These are phyloP conservation scores for Anguilla obscura DNA, from an alignment of 2,797 vertebrate genomes.

Conservation along the genomic window DNA sequence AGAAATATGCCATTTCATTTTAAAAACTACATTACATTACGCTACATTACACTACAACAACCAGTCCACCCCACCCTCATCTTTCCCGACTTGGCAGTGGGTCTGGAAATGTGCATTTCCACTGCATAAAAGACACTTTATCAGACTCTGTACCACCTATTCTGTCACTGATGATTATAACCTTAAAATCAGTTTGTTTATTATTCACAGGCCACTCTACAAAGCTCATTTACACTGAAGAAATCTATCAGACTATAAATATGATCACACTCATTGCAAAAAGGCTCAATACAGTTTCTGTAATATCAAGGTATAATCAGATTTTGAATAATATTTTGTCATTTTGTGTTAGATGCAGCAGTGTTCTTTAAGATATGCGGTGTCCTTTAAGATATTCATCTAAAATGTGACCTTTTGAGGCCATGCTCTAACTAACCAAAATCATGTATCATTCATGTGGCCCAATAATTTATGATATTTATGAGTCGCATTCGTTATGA, in stretches of 20 bases:
- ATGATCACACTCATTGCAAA: neutral
- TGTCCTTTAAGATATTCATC: too few species aligned
- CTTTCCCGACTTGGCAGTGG: neutral
- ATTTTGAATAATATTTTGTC: neutral
- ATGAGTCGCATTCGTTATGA: neutral
- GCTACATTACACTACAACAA: too few species aligned
- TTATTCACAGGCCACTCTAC: neutral
- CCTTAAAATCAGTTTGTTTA: neutral
- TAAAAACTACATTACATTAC: too few species aligned
- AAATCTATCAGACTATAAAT: neutral
- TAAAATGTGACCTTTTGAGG: neutral
- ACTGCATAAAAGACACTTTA: neutral
- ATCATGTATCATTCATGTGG: neutral
- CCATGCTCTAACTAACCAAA: neutral
- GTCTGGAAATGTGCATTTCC: neutral
- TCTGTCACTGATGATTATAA: neutral
- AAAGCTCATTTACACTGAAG: neutral
- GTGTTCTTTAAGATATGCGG: too few species aligned
- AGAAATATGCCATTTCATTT: too few species aligned
- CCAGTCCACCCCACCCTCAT: neutral
- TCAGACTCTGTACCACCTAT: neutral
- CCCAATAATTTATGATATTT: constrained; percentile 5
- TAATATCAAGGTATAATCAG: neutral
- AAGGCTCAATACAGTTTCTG: neutral
- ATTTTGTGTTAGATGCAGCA: neutral